phyloP scores from a whole-genome alignment of 2,888 invertebrate species.

The Cistogaster globosa region DNA sequence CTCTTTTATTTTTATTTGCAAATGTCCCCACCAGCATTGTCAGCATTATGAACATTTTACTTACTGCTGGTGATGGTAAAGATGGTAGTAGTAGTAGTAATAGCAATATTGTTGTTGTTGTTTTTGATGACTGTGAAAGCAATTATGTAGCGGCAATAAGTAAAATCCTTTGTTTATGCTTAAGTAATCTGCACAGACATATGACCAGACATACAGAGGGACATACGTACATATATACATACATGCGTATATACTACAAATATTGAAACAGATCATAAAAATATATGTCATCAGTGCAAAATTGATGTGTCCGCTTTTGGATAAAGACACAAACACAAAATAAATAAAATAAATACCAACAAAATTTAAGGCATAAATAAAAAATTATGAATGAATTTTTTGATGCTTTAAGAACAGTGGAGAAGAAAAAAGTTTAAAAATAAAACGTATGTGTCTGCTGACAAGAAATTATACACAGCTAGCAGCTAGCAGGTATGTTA shows the following conservation, averaged over 20 bases:
- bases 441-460: too few species aligned
- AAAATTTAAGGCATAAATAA: constrained; percentile 3
- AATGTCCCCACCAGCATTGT: constrained; percentile 45
- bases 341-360: constrained; percentile 49
- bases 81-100: constrained; percentile 4
- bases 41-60: constrained; percentile 30
- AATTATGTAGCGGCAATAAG: constrained; percentile 71
- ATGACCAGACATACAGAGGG: constrained; percentile 29
- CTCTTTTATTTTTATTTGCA: constrained; percentile 17
- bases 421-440: neutral
- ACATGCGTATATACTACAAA: constrained; percentile 15
- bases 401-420: constrained; percentile 18
- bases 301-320: constrained; percentile 67
- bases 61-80: constrained; percentile 7
- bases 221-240: neutral
- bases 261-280: constrained; percentile 68
- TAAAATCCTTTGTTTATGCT: constrained; percentile 73
- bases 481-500: too few species aligned
- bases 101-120: constrained; percentile 20
- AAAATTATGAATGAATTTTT: constrained; percentile 50
- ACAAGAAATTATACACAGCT: too few species aligned
- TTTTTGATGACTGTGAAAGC: constrained; percentile 45
- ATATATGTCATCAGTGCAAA: constrained; percentile 70
- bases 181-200: constrained; percentile 57
- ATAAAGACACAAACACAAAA: constrained; percentile 36